Evolutionary conservation across 2,888 invertebrate species (phyloP), one percentile per base, ranked within the genome.

Genomic region (Fragum sueziense): DNA sequence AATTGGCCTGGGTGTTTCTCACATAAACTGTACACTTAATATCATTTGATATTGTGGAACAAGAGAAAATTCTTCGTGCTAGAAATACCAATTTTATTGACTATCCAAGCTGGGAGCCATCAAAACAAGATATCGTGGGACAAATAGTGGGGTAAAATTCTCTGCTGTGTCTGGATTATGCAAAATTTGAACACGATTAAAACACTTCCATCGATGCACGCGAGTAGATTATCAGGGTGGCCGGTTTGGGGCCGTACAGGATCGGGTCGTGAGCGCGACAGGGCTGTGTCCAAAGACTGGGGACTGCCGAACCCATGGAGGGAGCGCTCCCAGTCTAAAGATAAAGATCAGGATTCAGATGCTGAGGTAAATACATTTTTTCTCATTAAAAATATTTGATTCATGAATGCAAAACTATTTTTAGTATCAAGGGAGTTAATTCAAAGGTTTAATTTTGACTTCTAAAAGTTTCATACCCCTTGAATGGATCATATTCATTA

Each of bases 221-320:
- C 76, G 4, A 68, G 68, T 34, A 41, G 76, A 14, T 57, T 76
- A 7, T 54, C 76, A 6, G 76, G 76, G n/a, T 76, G 76, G 76
- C 76, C 76, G 1, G 72, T 76, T 7, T 76, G 76, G 76, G 74
- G 74, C 33, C 31, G 54, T 20, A 54, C 22, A 25, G 65, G 65
- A 20, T 65, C 65, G 0, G 65, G 52, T 6, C 31, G 70, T 54
- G 70, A 33, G 25, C 51, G 71, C 2, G 62, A 62, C 11, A 22
- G 62, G 14, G 61, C 62, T 17, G 37, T n/a, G 31, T 72, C 72
- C n/a, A 72, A 61, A 62, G 72, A 72, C 22, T 52, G 47, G 65
- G 65, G 65, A 41, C 29, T 65, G 9, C 34, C 34, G 22, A 65
- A 41, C 20, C 65, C 37, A 6, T 41, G 27, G 41, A 65, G 65